Evolutionary conservation across 92 coral and sea anemone species (phyloP).

Genomic region (Meandrina meandrites): DNA sequence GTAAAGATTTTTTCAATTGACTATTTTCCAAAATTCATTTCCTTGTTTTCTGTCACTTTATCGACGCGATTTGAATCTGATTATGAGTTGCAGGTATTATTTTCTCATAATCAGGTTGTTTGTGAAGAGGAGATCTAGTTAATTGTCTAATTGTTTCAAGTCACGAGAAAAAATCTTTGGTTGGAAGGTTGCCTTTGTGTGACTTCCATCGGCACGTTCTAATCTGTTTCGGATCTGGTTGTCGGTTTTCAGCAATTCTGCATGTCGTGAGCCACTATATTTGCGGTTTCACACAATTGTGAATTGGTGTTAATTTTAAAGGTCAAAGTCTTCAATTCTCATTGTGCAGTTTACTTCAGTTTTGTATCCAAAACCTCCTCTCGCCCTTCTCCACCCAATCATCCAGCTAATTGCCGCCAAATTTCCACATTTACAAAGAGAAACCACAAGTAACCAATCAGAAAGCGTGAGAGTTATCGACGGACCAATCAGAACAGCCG

Average conservation of each 20-base stretch:
- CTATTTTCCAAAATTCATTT: too few species aligned
- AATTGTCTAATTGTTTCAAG: too few species aligned
- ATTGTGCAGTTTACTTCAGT: neutral
- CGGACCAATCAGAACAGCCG: constrained; percentile 69
- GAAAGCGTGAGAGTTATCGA: neutral
- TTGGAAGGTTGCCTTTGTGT: too few species aligned
- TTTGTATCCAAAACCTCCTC: neutral
- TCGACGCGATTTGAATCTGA: too few species aligned
- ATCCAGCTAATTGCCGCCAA: constrained; percentile 35
- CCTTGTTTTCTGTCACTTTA: too few species aligned
- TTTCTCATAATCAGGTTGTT: too few species aligned
- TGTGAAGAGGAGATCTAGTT: too few species aligned
- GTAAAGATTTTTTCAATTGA: too few species aligned
- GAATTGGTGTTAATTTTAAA: neutral
- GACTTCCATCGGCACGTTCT: neutral
- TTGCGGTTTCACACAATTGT: neutral
- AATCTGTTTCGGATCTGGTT: neutral
- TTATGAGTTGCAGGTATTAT: too few species aligned
- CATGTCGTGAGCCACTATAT: neutral
- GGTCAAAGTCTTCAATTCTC: neutral
- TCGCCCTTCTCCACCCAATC: constrained; percentile 23
- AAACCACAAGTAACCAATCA: constrained; percentile 24
- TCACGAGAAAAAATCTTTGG: too few species aligned
- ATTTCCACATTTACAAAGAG: constrained; percentile 8
- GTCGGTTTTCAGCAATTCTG: neutral